These are phyloP conservation scores for Pseudococcus viburni DNA, from an alignment of 2,888 invertebrate genomes.

Conservation along the genomic window DNA sequence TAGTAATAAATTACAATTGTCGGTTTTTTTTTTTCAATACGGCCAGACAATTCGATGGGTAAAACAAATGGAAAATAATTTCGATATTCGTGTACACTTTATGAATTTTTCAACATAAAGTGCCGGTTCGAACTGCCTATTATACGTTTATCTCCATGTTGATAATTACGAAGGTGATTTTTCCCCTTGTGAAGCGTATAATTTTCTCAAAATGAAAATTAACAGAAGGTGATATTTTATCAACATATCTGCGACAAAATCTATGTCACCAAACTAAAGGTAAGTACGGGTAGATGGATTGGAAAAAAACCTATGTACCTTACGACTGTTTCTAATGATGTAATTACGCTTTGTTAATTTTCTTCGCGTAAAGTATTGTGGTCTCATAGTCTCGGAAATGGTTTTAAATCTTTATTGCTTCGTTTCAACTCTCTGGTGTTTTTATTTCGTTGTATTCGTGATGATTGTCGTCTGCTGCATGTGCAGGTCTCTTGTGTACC, in stretches of 20 bases:
- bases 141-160: neutral
- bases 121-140: neutral
- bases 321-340: neutral
- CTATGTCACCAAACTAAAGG: neutral
- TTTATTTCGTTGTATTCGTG: neutral
- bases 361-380: conserved; percentile 26
- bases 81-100: conserved; percentile 22
- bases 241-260: neutral
- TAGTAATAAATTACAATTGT: conserved; percentile 33
- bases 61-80: conserved; percentile 28
- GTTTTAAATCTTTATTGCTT: conserved; percentile 43
- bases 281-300: neutral
- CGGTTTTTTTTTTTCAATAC: conserved; percentile 13
- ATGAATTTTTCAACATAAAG: conserved; percentile 45
- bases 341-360: conserved; percentile 26
- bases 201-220: neutral
- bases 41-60: neutral
- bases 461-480: neutral
- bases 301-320: neutral
- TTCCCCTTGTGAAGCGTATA: neutral
- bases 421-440: neutral
- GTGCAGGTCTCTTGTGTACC: neutral
- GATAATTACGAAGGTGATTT: conserved; percentile 26
- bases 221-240: neutral
- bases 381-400: conserved; percentile 10